A percentile compares a stretch with the other conserved stretches of the same genome.
Conservation (phyloP, 2,113 vertebrate genomes). For the Thalassoma bifasciatum region DNA sequence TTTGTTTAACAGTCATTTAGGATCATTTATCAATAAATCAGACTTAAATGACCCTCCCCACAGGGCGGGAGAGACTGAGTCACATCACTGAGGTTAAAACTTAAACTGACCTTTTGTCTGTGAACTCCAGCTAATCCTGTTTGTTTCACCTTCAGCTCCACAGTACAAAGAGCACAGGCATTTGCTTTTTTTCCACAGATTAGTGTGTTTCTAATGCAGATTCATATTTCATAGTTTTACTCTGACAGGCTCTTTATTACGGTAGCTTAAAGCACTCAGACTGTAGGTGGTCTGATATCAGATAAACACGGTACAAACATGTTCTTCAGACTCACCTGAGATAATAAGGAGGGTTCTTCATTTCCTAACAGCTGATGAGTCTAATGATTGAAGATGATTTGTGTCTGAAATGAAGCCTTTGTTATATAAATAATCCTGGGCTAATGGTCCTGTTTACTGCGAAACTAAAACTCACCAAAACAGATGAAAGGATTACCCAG, state of each 20-base stretch:
- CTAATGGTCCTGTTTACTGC: no score
- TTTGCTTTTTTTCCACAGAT: slow-evolving; percentile 4
- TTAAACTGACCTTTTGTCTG: not conserved
- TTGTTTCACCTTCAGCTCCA: slow-evolving; percentile 12
- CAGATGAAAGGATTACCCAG: no score
- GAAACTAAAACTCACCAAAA: no score
- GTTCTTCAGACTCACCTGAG: not conserved
- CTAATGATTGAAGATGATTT: not conserved
- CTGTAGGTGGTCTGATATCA: slow-evolving; percentile 21
- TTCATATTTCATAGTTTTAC: slow-evolving; percentile 12
- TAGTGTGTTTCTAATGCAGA: not conserved
- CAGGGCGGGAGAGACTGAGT: not conserved
- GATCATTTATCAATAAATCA: not conserved
- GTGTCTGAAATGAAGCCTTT: not conserved
- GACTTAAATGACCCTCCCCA: not conserved
- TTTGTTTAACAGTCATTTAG: not conserved
- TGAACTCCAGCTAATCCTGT: not conserved
- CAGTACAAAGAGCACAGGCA: slow-evolving; percentile 1
- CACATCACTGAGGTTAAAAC: not conserved
- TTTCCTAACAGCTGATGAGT: not conserved
- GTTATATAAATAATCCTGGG: no score
- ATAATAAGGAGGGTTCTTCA: not conserved
- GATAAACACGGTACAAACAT: slow-evolving; percentile 6
- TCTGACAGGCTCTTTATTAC: not conserved
- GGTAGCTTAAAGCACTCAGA: slow-evolving; percentile 1